These are phyloP conservation scores for Nesogale talazaci DNA, from an alignment of 2,113 vertebrate species.

Conservation along the genomic window DNA sequence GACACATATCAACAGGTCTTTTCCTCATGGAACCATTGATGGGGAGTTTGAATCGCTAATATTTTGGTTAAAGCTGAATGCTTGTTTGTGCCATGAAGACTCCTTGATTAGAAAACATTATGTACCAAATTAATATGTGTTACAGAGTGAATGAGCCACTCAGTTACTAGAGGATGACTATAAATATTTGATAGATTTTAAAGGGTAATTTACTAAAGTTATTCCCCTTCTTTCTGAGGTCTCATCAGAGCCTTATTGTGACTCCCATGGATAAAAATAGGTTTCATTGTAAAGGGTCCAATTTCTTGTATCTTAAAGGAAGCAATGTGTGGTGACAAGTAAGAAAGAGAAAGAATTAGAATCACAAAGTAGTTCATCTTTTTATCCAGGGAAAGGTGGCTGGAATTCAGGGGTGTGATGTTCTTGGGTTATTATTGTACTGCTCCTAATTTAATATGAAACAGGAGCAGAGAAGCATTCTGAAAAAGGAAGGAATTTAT, in stretches of 20 bases:
- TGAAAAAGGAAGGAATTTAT: slow-evolving; percentile 58
- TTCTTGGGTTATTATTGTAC: slow-evolving; percentile 78
- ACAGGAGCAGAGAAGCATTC: slow-evolving; percentile 47
- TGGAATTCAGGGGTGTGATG: slow-evolving; percentile 78
- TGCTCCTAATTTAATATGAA: slow-evolving; percentile 76
- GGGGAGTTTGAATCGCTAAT: neutral
- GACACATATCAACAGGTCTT: neutral
- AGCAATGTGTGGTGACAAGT: slow-evolving; percentile 38
- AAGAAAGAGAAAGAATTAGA: slow-evolving; percentile 53
- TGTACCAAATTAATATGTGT: neutral
- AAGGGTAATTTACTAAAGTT: neutral
- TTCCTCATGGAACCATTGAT: neutral
- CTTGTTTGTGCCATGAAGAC: neutral
- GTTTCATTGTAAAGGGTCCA: slow-evolving; percentile 46
- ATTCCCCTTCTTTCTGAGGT: slow-evolving; percentile 23
- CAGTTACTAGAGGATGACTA: neutral
- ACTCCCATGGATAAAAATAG: slow-evolving; percentile 38
- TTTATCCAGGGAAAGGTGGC: slow-evolving; percentile 57
- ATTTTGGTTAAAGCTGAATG: neutral
- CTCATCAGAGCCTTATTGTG: slow-evolving; percentile 15
- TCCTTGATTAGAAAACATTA: neutral
- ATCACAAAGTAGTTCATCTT: slow-evolving; percentile 68
- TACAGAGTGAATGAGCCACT: neutral
- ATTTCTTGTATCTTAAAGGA: slow-evolving; percentile 34
- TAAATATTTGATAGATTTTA: neutral